These are phyloP conservation scores for Fistularia tabacaria DNA, from an alignment of 2,797 vertebrate genomes.

Conservation along the genomic window DNA sequence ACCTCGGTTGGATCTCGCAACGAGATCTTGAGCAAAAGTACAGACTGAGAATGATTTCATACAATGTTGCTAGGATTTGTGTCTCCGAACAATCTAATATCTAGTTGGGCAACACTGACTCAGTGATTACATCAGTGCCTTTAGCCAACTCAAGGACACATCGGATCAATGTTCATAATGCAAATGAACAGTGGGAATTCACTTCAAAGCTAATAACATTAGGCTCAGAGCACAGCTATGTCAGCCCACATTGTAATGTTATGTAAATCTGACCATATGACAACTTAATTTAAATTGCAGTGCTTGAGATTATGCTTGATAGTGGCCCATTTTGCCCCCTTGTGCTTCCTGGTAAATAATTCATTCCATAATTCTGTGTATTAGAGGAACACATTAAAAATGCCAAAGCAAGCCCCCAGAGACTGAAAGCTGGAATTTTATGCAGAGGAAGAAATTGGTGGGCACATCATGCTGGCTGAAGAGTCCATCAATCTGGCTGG, in stretches of 20 bases:
- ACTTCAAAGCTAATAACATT: constrained; percentile 74
- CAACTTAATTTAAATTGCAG: constrained; percentile 66
- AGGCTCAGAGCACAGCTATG: constrained; percentile 60
- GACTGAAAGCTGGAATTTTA: constrained; percentile 52
- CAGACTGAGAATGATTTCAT: constrained; percentile 28
- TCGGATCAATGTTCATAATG: constrained; percentile 70
- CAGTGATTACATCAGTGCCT: constrained; percentile 69
- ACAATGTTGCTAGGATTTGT: constrained; percentile 26
- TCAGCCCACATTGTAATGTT: constrained; percentile 72
- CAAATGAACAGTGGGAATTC: constrained; percentile 63
- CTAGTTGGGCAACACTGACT: constrained; percentile 59
- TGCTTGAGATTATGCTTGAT: constrained; percentile 65
- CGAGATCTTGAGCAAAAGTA: constrained; percentile 15
- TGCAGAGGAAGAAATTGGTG: constrained; percentile 64
- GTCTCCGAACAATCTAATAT: constrained; percentile 38
- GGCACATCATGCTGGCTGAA: constrained; percentile 55
- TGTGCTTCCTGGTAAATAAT: constrained; percentile 67
- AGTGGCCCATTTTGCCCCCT: constrained; percentile 57
- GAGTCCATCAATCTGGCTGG: constrained; percentile 32
- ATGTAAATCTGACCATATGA: constrained; percentile 77
- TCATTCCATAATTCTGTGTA: constrained; percentile 64
- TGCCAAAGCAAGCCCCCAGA: constrained; percentile 56
- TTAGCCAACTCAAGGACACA: constrained; percentile 61
- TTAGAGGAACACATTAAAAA: constrained; percentile 69
- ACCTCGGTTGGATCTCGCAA: constrained; percentile 19